Evolutionary conservation across 1,140 invertebrate genomes (phyloP).

Genomic region (Meloidogyne chitwoodi): DNA sequence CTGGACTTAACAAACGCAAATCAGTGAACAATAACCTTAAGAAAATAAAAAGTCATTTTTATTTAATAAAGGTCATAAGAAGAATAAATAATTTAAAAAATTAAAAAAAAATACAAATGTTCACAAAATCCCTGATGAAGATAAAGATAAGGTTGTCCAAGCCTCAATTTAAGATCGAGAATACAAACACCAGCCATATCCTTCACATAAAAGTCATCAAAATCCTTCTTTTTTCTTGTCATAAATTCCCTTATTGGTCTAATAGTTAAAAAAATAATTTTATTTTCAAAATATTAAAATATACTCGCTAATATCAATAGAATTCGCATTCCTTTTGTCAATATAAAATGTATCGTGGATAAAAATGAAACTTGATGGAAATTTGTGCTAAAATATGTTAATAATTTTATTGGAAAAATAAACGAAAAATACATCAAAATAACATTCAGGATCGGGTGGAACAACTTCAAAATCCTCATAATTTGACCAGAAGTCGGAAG

Average conservation of each 20-base stretch:
- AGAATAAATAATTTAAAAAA: too few species aligned
- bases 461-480: slow-evolving; percentile 58
- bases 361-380: slow-evolving; percentile 62
- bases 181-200: slow-evolving; percentile 60
- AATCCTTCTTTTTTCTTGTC: slow-evolving; percentile 46
- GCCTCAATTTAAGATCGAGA: slow-evolving; percentile 60
- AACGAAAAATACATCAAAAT: slow-evolving; percentile 37
- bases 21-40: slow-evolving; percentile 60
- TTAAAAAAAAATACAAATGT: slow-evolving; percentile 57
- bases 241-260: slow-evolving; percentile 58
- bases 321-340: slow-evolving; percentile 57
- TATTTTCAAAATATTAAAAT: not conserved
- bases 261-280: slow-evolving; percentile 28
- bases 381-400: slow-evolving; percentile 55
- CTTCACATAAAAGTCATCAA: slow-evolving; percentile 47
- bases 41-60: too few species aligned
- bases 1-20: slow-evolving; percentile 37
- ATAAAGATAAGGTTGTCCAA: slow-evolving; percentile 62
- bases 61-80: too few species aligned
- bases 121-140: slow-evolving; percentile 63
- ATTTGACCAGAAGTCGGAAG: slow-evolving; percentile 55
- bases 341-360: slow-evolving; percentile 63
- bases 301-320: slow-evolving; percentile 60
- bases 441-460: slow-evolving; percentile 41
- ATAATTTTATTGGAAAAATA: not conserved